phyloP scores from a whole-genome alignment of 2,888 invertebrate species.

The Zeuzera pyrina region DNA sequence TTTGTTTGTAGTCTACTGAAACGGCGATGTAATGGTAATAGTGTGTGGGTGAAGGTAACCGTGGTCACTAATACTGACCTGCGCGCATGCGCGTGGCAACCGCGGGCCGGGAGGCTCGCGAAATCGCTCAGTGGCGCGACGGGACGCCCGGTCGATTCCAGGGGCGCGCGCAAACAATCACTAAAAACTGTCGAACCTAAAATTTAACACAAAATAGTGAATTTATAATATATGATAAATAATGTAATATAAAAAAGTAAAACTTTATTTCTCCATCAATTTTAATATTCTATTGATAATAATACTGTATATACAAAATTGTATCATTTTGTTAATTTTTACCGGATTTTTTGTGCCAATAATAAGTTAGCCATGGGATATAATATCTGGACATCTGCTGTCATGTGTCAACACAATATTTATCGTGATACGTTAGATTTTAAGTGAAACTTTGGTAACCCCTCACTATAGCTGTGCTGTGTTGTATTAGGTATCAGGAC shows the following conservation, averaged over 20 bases:
- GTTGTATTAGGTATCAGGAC: not conserved
- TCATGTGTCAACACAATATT: conserved; percentile 34
- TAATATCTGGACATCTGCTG: conserved; percentile 31
- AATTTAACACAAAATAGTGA: conserved; percentile 25
- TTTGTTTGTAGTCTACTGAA: conserved; percentile 5
- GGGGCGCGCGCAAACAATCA: conserved; percentile 42
- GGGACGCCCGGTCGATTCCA: conserved; percentile 67
- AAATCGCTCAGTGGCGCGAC: conserved; percentile 65
- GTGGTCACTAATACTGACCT: conserved; percentile 5
- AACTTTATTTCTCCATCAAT: not conserved
- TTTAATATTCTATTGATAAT: not conserved
- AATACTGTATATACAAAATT: not conserved
- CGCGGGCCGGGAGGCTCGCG: conserved; percentile 42
- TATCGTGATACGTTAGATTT: conserved; percentile 17
- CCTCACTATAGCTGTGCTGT: not conserved
- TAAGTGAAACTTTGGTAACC: conserved; percentile 2
- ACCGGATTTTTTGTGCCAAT: conserved; percentile 17
- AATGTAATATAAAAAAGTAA: no score
- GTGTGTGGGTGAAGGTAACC: not conserved
- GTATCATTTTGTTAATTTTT: not conserved
- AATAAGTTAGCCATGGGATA: conserved; percentile 28
- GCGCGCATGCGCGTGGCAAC: conserved; percentile 48
- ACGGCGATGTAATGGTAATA: conserved; percentile 1
- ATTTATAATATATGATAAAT: no score
- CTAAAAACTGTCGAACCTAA: conserved; percentile 30